Conservation (phyloP, 92 coral and sea anemone genomes). For the Palythoa heliodiscus region DNA sequence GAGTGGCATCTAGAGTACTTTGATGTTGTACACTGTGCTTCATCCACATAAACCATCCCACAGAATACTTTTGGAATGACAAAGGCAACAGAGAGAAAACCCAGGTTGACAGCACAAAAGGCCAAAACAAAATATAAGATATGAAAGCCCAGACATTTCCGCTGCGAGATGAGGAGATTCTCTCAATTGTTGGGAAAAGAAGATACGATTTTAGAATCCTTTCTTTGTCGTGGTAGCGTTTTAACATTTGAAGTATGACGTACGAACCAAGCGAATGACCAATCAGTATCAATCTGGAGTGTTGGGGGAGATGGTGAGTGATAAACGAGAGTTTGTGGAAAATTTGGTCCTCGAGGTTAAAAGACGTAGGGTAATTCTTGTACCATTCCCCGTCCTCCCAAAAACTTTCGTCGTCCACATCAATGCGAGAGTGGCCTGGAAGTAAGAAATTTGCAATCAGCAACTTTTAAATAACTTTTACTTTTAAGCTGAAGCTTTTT, state of each 20-base stretch:
- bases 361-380: conserved; percentile 41
- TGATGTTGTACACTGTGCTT: conserved; percentile 67
- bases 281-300: conserved; percentile 74
- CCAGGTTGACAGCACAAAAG: conserved; percentile 80
- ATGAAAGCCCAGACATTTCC: conserved; percentile 92
- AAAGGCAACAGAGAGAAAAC: conserved; percentile 79
- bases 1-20: conserved; percentile 71
- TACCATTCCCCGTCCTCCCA: conserved; percentile 45
- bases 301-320: conserved; percentile 68
- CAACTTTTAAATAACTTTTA: neutral
- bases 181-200: conserved; percentile 96
- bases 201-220: conserved; percentile 84
- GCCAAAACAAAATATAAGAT: conserved; percentile 88
- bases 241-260: conserved; percentile 81
- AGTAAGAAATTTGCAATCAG: neutral
- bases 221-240: conserved; percentile 77
- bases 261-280: conserved; percentile 96
- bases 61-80: conserved; percentile 73
- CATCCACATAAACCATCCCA: conserved; percentile 91
- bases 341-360: conserved; percentile 81
- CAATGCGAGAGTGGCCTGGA: conserved; percentile 41
- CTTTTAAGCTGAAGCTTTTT: too few relatives aligned
- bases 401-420: conserved; percentile 44
- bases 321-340: conserved; percentile 83
- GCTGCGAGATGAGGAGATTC: conserved; percentile 87